These are phyloP conservation scores for Chaunax sp. DNA, from an alignment of 2,797 vertebrate species.

Conservation along the genomic window DNA sequence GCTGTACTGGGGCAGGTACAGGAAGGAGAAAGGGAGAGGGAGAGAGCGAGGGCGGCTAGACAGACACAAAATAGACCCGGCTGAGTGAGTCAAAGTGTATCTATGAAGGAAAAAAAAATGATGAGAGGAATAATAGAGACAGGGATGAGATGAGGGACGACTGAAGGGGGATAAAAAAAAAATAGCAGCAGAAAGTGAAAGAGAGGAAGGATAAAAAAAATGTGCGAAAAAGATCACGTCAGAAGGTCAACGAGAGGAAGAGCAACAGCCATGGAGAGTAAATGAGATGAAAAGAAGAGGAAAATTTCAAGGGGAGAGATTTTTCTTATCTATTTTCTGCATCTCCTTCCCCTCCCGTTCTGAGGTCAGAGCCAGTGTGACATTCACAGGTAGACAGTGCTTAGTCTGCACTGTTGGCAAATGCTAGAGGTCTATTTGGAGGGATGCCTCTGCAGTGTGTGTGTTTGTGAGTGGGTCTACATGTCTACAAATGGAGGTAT, in stretches of 20 bases:
- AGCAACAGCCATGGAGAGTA: conserved; percentile 35
- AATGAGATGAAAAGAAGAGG: conserved; percentile 44
- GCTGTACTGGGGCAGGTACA: conserved; percentile 64
- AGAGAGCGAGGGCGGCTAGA: conserved; percentile 12
- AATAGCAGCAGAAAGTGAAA: not conserved
- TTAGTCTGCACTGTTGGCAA: conserved; percentile 60
- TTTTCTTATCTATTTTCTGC: conserved; percentile 33
- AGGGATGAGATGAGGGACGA: conserved; percentile 39
- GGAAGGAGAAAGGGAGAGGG: conserved; percentile 43
- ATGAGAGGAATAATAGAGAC: conserved; percentile 26
- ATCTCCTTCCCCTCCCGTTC: conserved; percentile 34
- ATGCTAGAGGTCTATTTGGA: conserved; percentile 44
- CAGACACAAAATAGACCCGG: conserved; percentile 20
- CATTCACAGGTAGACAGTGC: conserved; percentile 51
- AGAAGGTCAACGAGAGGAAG: conserved; percentile 3
- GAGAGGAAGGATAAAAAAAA: not conserved
- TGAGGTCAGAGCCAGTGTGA: conserved; percentile 59
- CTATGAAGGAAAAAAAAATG: conserved; percentile 41
- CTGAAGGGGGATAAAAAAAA: conserved; percentile 9
- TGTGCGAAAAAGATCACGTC: too few species aligned
- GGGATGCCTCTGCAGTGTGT: conserved; percentile 3
- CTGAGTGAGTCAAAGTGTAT: conserved; percentile 19
- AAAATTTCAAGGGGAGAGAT: conserved; percentile 2
- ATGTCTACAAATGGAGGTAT: conserved; percentile 2
- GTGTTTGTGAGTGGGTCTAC: not conserved